These are phyloP conservation scores for Mycetomoellerius zeteki DNA, from an alignment of 1,140 invertebrate genomes.

Conservation along the genomic window DNA sequence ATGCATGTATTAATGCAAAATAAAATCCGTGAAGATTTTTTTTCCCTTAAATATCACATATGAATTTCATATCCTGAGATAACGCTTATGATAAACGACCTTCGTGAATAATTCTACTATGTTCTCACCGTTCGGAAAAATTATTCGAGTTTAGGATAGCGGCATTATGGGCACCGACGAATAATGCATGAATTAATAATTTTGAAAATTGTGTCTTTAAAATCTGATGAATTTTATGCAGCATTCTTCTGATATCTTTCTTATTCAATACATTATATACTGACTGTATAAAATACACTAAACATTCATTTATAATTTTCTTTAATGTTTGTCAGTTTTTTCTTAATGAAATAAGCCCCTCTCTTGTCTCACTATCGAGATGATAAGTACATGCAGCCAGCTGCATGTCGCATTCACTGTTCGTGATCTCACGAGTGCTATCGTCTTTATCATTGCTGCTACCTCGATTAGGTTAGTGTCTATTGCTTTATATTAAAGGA, in stretches of 20 bases:
- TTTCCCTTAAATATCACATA: constrained; percentile 8
- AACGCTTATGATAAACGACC: constrained; percentile 27
- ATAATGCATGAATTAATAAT: constrained; percentile 47
- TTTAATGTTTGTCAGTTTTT: background rate
- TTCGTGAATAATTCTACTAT: constrained; percentile 36
- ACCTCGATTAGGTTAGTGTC: background rate
- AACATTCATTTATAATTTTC: background rate
- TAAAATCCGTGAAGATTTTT: constrained; percentile 17
- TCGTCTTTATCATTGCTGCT: background rate
- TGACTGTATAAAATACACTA: background rate
- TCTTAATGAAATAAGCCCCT: background rate
- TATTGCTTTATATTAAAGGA: background rate
- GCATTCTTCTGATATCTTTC: background rate
- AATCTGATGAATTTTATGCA: background rate
- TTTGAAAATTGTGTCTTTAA: background rate
- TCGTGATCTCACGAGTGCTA: too few species aligned
- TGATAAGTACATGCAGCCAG: background rate
- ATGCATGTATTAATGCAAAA: background rate
- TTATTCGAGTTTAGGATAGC: constrained; percentile 13
- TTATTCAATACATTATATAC: background rate
- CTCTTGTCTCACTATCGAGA: background rate
- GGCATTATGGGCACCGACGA: background rate
- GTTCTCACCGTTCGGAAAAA: constrained; percentile 28
- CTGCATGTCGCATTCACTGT: background rate
- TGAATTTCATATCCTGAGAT: constrained; percentile 35